Evolutionary conservation across 1,140 invertebrate genomes (phyloP), one percentile per base, ranked within the genome.

Genomic region (Monochamus saltuarius): DNA sequence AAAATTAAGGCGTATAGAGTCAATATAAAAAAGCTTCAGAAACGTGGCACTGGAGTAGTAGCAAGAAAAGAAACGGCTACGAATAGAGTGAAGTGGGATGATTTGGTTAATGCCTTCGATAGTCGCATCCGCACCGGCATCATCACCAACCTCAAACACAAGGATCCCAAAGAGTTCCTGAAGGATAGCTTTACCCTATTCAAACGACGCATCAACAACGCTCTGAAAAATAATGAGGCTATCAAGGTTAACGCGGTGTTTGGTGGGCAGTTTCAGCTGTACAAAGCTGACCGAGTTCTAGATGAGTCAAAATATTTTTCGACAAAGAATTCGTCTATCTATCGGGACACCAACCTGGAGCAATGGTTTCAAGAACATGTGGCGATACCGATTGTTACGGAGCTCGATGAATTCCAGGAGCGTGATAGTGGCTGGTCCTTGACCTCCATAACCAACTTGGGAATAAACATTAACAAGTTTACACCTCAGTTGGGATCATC

Each of bases 401-500:
- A 53, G n/a, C 39, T 64, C 34, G 62, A 64, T 51, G 62, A 64
- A 46, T 64, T 64, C 46, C 62, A 64, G 45, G 62, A 64, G 29
- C 43, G 46, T 34, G 53, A 61, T 22, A 61, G 58, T 34, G 58
- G 62, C 8, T 64, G 57, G 57, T 43, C 45, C 6, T 40, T 64
- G 22, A 29, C 22, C 13, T 8, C 39, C 4, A 43, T 64, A 7
- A 43, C 45, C n/a, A 42, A 60, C 39, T 40, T 59, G 29, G 39
- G 39, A 13, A 50, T 62, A 8, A 62, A 62, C 29, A 59, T 62
- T 34, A 53, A 62, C 17, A 47, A 53, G 16, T 74, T 70, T 64
- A 71, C 69, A 22, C 73, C 75, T 7, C 49, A 74, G 19, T 40
- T 47, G 8, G 72, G 65, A 17, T 67, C 61, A 36, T 70, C 71